Evolutionary conservation across 2,888 invertebrate species (phyloP).

Genomic region (Eueremaeus valkanovi): DNA sequence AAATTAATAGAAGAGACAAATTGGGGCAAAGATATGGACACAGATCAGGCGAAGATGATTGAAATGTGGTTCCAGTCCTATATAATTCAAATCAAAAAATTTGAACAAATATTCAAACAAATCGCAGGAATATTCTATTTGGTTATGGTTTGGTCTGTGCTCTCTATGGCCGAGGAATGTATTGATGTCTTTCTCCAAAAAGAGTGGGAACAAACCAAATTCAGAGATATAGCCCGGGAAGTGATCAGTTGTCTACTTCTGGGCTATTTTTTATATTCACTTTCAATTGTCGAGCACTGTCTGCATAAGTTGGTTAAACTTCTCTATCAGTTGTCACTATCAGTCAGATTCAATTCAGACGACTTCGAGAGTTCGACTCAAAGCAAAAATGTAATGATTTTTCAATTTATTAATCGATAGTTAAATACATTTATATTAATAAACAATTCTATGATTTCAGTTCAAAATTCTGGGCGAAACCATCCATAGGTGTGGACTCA

Average conservation of each 20-base stretch:
- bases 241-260: background rate
- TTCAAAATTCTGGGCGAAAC: background rate
- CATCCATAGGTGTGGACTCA: background rate
- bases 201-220: background rate
- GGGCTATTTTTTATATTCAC: background rate
- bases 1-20: background rate
- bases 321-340: background rate
- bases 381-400: background rate
- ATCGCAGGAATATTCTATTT: background rate
- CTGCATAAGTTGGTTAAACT: slow-evolving; percentile 2
- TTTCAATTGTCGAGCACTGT: background rate
- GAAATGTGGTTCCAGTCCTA: background rate
- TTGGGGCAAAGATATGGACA: background rate
- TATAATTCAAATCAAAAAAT: background rate
- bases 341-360: background rate
- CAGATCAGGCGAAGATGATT: background rate
- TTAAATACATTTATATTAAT: no score
- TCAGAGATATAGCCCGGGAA: background rate
- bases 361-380: background rate
- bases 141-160: background rate
- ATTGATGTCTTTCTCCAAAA: background rate
- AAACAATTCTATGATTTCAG: slow-evolving; percentile 5
- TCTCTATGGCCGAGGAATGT: background rate
- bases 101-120: background rate
- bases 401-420: no score